Evolutionary conservation across 2,113 vertebrate species (phyloP).

Genomic region (Talpa occidentalis): DNA sequence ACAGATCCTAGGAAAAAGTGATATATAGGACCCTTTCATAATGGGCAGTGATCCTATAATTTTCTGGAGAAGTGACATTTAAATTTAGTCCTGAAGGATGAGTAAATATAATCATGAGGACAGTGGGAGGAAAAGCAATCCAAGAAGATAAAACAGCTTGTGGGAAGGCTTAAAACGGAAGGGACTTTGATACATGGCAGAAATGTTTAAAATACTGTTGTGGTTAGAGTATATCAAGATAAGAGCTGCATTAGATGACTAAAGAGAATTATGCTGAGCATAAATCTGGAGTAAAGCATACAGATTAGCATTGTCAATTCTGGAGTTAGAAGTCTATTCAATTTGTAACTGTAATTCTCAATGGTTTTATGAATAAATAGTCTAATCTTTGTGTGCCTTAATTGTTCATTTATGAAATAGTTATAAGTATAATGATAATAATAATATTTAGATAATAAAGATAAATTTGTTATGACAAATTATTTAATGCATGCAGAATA

Average conservation of each 20-base stretch:
- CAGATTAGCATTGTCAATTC: background rate
- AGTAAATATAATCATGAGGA: conserved; percentile 57
- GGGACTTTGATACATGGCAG: background rate
- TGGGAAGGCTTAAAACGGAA: conserved; percentile 45
- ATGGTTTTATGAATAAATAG: background rate
- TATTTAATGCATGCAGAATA: background rate
- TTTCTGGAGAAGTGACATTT: conserved; percentile 38
- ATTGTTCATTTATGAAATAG: background rate
- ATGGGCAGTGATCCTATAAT: background rate
- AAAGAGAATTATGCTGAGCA: background rate
- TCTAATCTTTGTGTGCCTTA: background rate
- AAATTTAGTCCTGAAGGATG: conserved; percentile 16
- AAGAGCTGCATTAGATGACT: background rate
- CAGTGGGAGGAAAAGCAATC: conserved; percentile 60
- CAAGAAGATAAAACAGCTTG: conserved; percentile 29
- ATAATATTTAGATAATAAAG: background rate
- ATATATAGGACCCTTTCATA: background rate
- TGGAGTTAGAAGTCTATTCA: background rate
- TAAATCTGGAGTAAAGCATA: background rate
- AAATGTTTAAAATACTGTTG: conserved; percentile 44
- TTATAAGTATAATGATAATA: background rate
- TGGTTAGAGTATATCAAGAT: background rate
- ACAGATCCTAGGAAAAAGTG: background rate
- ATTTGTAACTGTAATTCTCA: background rate
- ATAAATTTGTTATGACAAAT: background rate